Conservation (phyloP, 1,140 invertebrate genomes). For the Drosophila ironensis region DNA sequence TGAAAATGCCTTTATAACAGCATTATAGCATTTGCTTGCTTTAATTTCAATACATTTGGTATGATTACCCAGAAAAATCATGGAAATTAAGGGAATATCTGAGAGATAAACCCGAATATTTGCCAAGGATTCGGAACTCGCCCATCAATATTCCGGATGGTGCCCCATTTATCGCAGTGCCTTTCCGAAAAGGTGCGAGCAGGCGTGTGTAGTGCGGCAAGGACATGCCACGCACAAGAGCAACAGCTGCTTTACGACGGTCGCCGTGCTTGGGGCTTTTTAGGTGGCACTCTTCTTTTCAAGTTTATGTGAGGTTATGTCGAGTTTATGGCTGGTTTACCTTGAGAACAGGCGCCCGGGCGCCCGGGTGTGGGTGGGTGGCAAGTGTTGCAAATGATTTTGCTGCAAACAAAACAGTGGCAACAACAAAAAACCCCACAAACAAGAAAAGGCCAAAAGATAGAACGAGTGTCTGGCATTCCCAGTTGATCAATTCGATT, state of each 20-base stretch:
- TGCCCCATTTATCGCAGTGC: neutral
- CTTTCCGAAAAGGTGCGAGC: neutral
- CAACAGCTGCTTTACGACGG: constrained; percentile 53
- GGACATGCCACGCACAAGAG: constrained; percentile 47
- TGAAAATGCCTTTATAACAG: too few relatives aligned
- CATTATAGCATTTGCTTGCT: too few relatives aligned
- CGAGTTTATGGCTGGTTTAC: constrained; percentile 45
- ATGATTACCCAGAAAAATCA: too few relatives aligned
- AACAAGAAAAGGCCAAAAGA: too few relatives aligned
- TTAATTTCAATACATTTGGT: too few relatives aligned
- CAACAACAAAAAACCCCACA: too few relatives aligned
- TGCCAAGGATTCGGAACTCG: too few relatives aligned
- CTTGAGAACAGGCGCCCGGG: constrained; percentile 4
- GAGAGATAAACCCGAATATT: too few relatives aligned
- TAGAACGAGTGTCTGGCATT: constrained; percentile 10
- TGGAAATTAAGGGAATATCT: too few relatives aligned
- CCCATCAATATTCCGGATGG: too few relatives aligned
- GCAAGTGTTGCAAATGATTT: neutral
- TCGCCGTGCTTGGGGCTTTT: constrained; percentile 15
- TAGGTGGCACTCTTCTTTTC: constrained; percentile 39
- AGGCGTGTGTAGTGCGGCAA: constrained; percentile 11
- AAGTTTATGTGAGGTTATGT: constrained; percentile 56
- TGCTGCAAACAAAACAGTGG: neutral
- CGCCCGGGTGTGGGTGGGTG: neutral
- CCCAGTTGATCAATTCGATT: constrained; percentile 50